Evolutionary conservation across 2,888 invertebrate genomes (phyloP), one percentile per base, ranked within the genome.

Genomic region (Argynnis bischoffii): DNA sequence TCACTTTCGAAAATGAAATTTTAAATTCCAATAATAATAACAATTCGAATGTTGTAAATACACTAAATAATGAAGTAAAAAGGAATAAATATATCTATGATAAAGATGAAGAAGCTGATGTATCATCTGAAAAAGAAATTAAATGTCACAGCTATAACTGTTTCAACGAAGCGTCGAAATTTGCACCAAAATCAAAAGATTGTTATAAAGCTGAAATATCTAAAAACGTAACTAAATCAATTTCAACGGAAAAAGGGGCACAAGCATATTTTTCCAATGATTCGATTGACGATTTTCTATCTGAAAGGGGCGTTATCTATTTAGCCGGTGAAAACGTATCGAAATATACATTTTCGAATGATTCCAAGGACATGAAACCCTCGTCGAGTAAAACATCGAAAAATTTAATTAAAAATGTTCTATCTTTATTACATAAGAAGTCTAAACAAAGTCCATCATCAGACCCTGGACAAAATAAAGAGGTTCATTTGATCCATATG

Each of bases 201-300:
- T 64, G 70, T 51, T 72, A 69, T 31, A 72, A 73, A 55, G 47
- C 69, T 5, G 74, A 72, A 6, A 67, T 69, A 54, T 72, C 69
- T 1, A 77, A 75, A 56, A 70, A 67, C 41, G 71, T 61, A 0
- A 72, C 78, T 1, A 55, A 72, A 1, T 81, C 82, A 0, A n/a
- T 76, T 4, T 84, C 86, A 0, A 82, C 81, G 3, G 86, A 86
- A 15, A 88, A 87, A 71, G 83, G 80, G 0, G 88, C 87, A 0
- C 90, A 91, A 66, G 87, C 84, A 0, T 79, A 71, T 6, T 88
- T 92, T 55, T 83, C 90, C 0, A 89, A 90, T 26, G 91, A 92
- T 66, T 89, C 89, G 0, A 81, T 90, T 5, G 92, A 92, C 15
- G 90, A 91, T 56, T 86, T 83, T 16, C 65, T 92, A 14, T 88